A percentile compares a stretch with the other conserved stretches of the same genome.
Evolutionary conservation across 2,888 invertebrate genomes (phyloP).

Genomic region (Nemoura dubitans): DNA sequence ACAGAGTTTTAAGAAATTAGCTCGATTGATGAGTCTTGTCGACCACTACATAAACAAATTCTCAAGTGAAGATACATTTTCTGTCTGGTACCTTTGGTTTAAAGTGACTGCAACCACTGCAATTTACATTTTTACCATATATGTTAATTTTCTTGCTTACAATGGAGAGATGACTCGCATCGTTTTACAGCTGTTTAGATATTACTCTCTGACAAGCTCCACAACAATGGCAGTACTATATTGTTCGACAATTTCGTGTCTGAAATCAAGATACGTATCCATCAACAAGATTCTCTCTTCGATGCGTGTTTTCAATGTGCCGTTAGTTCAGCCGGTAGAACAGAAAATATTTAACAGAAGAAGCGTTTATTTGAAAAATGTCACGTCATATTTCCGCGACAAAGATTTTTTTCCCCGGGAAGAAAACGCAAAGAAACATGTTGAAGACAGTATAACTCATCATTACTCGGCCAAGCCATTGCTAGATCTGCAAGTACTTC

Average conservation of each 20-base stretch:
- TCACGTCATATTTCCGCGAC: neutral
- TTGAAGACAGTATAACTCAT: neutral
- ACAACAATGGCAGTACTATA: neutral
- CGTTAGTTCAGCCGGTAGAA: neutral
- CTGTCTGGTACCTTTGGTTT: neutral
- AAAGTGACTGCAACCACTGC: neutral
- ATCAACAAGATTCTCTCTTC: neutral
- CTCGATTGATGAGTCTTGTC: neutral
- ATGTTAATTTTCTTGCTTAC: neutral
- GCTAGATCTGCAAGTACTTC: neutral
- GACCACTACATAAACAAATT: neutral
- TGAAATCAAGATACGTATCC: neutral
- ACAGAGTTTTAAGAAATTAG: neutral
- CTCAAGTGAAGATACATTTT: neutral
- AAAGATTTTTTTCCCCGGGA: too few relatives aligned
- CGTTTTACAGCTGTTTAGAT: neutral
- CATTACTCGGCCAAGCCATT: neutral
- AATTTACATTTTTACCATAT: neutral
- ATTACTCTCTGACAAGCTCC: neutral
- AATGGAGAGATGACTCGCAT: neutral
- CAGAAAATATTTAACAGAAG: neutral
- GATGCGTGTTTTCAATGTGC: neutral
- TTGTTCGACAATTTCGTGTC: neutral
- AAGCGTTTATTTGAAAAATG: neutral
- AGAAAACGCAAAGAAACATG: neutral